phyloP scores from a whole-genome alignment of 2,797 vertebrate species.

The Hylomyscus alleni region DNA sequence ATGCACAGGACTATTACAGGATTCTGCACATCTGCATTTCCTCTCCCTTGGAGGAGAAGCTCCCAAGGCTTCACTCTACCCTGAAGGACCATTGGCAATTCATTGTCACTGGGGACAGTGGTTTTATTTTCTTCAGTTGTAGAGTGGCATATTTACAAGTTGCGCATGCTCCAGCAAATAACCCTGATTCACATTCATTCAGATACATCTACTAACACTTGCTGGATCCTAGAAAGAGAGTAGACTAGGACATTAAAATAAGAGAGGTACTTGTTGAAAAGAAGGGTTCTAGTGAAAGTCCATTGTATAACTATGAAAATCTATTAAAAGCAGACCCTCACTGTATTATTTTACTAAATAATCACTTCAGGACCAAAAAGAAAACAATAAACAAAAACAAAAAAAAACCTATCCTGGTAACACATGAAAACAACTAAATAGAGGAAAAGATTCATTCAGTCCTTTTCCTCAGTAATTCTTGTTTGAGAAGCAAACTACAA shows the following conservation, averaged over 20 bases:
- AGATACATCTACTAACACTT: not conserved
- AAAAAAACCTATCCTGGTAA: slow-evolving; percentile 24
- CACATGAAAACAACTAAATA: not conserved
- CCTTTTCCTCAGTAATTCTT: not conserved
- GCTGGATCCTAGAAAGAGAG: not conserved
- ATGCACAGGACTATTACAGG: not conserved
- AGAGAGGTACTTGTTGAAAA: not conserved
- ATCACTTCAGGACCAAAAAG: not conserved
- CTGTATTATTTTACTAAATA: not conserved
- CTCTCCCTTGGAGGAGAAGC: not conserved
- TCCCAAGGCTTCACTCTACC: not conserved
- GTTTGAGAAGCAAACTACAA: not conserved
- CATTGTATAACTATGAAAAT: not conserved
- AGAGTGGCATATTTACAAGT: not conserved
- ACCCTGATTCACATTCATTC: no score
- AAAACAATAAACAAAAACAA: no score
- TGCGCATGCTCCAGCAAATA: not conserved
- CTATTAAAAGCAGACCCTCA: not conserved
- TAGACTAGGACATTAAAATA: not conserved
- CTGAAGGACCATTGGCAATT: not conserved
- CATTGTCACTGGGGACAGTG: not conserved
- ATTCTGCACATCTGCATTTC: not conserved
- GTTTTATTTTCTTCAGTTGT: not conserved
- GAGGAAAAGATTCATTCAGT: not conserved
- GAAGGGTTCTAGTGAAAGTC: not conserved